Percentiles rank a stretch among this genome's conserved stretches.
Evolutionary conservation across 2,113 vertebrate species (phyloP).

Genomic region (Ageneiosus marmoratus): DNA sequence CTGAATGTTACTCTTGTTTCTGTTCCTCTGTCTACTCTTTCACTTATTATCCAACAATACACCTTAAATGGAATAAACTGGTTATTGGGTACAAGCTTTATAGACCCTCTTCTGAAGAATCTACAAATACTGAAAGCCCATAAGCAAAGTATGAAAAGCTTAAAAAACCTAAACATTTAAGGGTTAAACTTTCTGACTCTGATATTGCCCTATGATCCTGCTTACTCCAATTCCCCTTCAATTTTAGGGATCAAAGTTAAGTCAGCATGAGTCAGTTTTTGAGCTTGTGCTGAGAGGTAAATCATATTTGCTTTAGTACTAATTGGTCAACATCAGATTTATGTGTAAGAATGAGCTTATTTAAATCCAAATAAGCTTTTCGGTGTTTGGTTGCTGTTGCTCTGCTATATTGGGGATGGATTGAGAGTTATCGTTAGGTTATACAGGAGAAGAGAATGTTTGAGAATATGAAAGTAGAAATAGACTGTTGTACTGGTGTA

Average conservation of each 20-base stretch:
- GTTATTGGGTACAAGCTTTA: not conserved
- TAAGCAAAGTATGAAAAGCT: not conserved
- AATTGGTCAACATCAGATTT: slow-evolving; percentile 58
- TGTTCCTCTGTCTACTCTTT: not conserved
- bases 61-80: not conserved
- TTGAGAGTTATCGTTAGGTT: slow-evolving; percentile 11
- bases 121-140: not conserved
- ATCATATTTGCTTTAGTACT: slow-evolving; percentile 49
- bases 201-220: slow-evolving; percentile 74
- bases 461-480: no score
- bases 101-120: not conserved
- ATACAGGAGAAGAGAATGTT: slow-evolving; percentile 5
- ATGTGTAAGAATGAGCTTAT: slow-evolving; percentile 46
- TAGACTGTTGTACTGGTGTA: not conserved
- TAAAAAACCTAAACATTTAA: slow-evolving; percentile 1
- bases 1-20: not conserved
- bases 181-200: slow-evolving; percentile 79
- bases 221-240: slow-evolving; percentile 81
- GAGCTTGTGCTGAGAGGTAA: slow-evolving; percentile 51
- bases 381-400: slow-evolving; percentile 14
- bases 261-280: slow-evolving; percentile 83
- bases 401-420: slow-evolving; percentile 1
- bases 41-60: not conserved
- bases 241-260: slow-evolving; percentile 85
- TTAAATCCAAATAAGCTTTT: slow-evolving; percentile 56